These are phyloP conservation scores for Apomyelois bistriatella DNA, from an alignment of 2,888 invertebrate species.

Conservation along the genomic window DNA sequence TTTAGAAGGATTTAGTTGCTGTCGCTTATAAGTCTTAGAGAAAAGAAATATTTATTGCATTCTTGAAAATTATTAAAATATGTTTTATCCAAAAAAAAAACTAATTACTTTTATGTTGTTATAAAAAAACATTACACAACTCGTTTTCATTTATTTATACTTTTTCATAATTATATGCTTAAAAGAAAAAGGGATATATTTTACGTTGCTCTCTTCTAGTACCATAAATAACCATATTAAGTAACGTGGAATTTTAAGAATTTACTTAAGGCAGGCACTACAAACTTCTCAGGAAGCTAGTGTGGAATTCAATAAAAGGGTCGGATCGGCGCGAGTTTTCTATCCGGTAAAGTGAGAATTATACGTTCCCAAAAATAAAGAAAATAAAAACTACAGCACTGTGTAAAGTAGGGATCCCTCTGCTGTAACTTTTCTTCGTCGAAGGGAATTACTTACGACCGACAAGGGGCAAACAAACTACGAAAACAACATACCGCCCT, in stretches of 20 bases:
- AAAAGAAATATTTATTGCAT: too few relatives aligned
- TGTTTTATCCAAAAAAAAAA: too few relatives aligned
- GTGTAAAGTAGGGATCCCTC: slow-evolving; percentile 55
- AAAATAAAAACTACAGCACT: slow-evolving; percentile 43
- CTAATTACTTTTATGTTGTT: too few relatives aligned
- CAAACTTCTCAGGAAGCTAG: slow-evolving; percentile 55
- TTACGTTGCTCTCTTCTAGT: too few relatives aligned
- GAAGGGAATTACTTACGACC: slow-evolving; percentile 66
- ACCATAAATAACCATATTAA: slow-evolving; percentile 47
- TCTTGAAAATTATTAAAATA: too few relatives aligned
- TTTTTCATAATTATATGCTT: too few relatives aligned
- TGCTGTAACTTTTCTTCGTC: slow-evolving; percentile 59
- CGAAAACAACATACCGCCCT: slow-evolving; percentile 58
- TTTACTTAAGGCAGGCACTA: slow-evolving; percentile 23
- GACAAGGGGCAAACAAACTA: slow-evolving; percentile 64
- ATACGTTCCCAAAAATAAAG: slow-evolving; percentile 58
- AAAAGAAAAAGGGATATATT: too few relatives aligned
- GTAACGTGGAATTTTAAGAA: slow-evolving; percentile 21
- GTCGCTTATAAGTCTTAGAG: too few relatives aligned
- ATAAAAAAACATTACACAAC: too few relatives aligned
- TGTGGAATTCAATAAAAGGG: slow-evolving; percentile 72
- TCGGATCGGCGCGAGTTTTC: slow-evolving; percentile 51
- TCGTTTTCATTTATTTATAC: too few relatives aligned
- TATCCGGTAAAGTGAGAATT: slow-evolving; percentile 66
- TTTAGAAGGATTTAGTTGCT: too few relatives aligned